Base-by-base conservation (phyloP, 2,888 invertebrate species). In the Tetanocera ferruginea region DNA sequence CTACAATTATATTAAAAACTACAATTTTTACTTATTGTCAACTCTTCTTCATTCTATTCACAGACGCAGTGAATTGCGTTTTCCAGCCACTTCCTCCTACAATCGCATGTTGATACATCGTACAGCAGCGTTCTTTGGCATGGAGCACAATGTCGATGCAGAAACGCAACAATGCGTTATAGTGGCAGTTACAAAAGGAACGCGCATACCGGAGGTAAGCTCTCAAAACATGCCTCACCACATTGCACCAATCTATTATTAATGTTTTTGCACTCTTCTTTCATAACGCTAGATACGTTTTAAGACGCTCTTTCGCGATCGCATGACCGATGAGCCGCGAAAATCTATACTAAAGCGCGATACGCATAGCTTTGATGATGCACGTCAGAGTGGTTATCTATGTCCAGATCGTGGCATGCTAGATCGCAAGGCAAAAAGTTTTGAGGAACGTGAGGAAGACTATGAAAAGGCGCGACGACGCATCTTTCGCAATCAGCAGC, bases 81-180 rank as follows among this genome's bases (percentile, higher is more conserved):
- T 98, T 90, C 96, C 96, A 23, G 94, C 95, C 88, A 96, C 97
- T 95, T 95, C 97, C 79, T 97, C 98, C 75, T 98, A 98, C 91
- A 97, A 98, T 81, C 93, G 98, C 43, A 97, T 98, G 98, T 90
- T 98, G 84, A 97, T 98, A 1, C 98, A 98, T 89, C 94, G 98
- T 49, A 95, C 96, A 79, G 97, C 98, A 0, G 95, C 97, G 23
- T 96, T 96, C 87, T 98, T 98, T 91, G 97, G 97, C 76, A 94
- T 98, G 92, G 96, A 97, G 76, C 98, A 98, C 89, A 97, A 97
- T 87, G 94, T 98, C 28, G 98, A 98, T 90, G 93, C 94, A 80
- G 92, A 93, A 19, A 96, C 95, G 79, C 92, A 93, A 84, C 92
- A 93, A 84, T 94, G 95, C 75, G 95, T 97, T 75, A 93, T 97